Base-by-base conservation (phyloP, 2,113 vertebrate genomes). In the Ceyx cyanopectus region DNA sequence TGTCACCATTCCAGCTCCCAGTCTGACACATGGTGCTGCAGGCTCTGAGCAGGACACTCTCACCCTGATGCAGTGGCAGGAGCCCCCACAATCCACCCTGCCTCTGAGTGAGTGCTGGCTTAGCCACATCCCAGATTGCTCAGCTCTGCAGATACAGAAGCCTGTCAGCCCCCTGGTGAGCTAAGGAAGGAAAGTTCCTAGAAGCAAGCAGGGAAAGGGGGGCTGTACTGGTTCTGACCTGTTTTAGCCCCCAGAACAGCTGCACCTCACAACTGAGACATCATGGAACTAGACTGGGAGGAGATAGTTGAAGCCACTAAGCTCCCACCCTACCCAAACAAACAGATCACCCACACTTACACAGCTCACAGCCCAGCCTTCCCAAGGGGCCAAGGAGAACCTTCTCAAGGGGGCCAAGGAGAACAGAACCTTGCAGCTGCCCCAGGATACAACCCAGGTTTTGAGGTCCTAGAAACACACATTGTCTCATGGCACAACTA, bases 61-160 rank as follows among this genome's bases (percentile, higher is more conserved):
- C 60, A 22, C 8, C 24, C 34, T 2, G 0, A 13, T 1, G 6
- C 7, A 18, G 26, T n/a, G 1, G 1, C 0, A 54, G 20, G 19
- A 65, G 41, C 20, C 34, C n/a, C 67, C 53, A 8, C 21, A 57
- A 41, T 7, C 82, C 82, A 46, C 21, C 29, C 15, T 57, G 29
- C 34, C 45, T 45, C 66, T 45, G 7, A 84, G 23, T 10, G 10
- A 53, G 37, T 9, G 21, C 40, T 69, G 32, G 23, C 50, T 92
- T 68, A 27, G 63, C 30, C 63, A 87, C 65, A 68, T 46, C 81
- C 45, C 70, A 78, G 54, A 20, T 34, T 24, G 5, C 74, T 88
- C 32, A 78, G 56, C 83, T 84, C 68, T 62, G 53, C 56, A 78
- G 50, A 68, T 73, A 81, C 8, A 69, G 63, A 74, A 50, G 27